These are phyloP conservation scores for Xiphophorus hellerii DNA, from an alignment of 2,113 vertebrate genomes.

Conservation along the genomic window DNA sequence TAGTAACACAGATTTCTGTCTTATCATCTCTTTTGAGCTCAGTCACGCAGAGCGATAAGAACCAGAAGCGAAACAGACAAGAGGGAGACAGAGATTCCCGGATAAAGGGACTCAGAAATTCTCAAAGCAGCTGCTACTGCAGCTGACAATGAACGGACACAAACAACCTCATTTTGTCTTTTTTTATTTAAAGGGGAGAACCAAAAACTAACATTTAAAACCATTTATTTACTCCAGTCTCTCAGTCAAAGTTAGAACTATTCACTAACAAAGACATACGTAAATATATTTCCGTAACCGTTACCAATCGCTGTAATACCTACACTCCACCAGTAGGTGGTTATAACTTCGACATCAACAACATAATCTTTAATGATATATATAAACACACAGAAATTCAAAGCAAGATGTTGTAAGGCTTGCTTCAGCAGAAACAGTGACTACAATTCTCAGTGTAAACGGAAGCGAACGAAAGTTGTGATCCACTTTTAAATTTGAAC, in stretches of 20 bases:
- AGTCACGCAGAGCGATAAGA: conserved; percentile 33
- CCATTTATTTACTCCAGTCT: background rate
- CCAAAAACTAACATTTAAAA: background rate
- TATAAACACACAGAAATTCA: too few species aligned
- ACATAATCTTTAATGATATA: too few species aligned
- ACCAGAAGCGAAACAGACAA: conserved; percentile 8
- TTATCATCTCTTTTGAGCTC: conserved; percentile 36
- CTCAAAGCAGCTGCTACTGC: background rate
- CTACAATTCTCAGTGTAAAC: too few species aligned
- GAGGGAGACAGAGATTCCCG: background rate
- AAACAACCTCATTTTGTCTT: background rate
- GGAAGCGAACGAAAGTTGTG: too few species aligned
- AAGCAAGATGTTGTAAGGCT: too few species aligned
- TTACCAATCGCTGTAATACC: background rate
- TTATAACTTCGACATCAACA: background rate
- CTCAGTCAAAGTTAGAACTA: background rate
- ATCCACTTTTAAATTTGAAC: too few species aligned
- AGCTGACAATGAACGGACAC: background rate
- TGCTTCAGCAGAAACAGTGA: too few species aligned
- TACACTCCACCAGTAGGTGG: background rate
- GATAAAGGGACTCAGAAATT: conserved; percentile 44
- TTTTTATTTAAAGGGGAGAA: background rate
- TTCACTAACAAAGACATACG: background rate
- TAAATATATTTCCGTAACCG: background rate
- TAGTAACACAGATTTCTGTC: conserved; percentile 17